These are phyloP conservation scores for Eilema sororculum DNA, from an alignment of 2,888 invertebrate species.

Conservation along the genomic window DNA sequence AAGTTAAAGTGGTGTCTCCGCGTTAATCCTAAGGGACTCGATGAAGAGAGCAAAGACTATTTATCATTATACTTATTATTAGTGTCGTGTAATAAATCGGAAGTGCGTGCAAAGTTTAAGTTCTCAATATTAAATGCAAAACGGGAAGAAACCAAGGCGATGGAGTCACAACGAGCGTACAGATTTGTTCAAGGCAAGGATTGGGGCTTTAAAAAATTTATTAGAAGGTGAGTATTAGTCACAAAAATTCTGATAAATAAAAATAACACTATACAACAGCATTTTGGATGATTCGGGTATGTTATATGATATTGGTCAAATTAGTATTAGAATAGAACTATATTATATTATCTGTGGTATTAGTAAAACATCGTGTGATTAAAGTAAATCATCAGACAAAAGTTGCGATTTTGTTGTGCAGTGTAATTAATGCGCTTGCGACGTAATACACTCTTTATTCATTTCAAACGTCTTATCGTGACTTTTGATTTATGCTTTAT, in stretches of 20 bases:
- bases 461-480: background rate
- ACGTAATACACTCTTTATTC: background rate
- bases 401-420: too few relatives aligned
- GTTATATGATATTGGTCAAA: too few relatives aligned
- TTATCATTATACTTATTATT: constrained; percentile 99
- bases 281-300: too few relatives aligned
- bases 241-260: constrained; percentile 2
- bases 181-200: constrained; percentile 99
- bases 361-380: too few relatives aligned
- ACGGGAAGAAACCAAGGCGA: constrained; percentile 99
- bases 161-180: constrained; percentile 98
- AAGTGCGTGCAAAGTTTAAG: constrained; percentile 99
- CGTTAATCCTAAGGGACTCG: constrained; percentile 99
- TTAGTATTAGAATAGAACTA: too few relatives aligned
- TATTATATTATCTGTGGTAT: too few relatives aligned
- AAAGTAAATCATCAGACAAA: too few relatives aligned
- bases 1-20: constrained; percentile 99
- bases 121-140: constrained; percentile 99
- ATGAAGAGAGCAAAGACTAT: constrained; percentile 99
- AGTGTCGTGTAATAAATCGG: constrained; percentile 99
- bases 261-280: too few relatives aligned
- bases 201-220: constrained; percentile 99
- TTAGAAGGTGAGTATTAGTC: constrained; percentile 88
- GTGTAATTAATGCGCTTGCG: background rate
- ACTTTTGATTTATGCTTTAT: background rate